These are phyloP conservation scores for Nylanderia fulva DNA, from an alignment of 1,140 invertebrate species.

Conservation along the genomic window DNA sequence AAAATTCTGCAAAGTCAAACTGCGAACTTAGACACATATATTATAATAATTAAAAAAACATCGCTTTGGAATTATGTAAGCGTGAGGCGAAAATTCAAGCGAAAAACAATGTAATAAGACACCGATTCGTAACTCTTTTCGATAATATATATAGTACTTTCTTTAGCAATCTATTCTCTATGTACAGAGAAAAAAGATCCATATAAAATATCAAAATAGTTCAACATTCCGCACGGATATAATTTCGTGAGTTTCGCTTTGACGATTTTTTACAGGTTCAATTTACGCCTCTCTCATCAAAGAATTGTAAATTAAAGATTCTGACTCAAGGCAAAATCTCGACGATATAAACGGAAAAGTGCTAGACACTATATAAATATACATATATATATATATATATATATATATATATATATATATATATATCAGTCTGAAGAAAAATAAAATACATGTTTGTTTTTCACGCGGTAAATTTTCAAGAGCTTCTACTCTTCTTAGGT, in stretches of 20 bases:
- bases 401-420: background rate
- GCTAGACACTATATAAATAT: slow-evolving; percentile 55
- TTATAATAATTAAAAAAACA: slow-evolving; percentile 1
- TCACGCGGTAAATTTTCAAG: background rate
- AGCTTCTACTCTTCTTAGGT: background rate
- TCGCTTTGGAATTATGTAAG: background rate
- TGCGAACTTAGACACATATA: background rate
- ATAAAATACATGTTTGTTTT: background rate
- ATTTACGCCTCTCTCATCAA: slow-evolving; percentile 39
- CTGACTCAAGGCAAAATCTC: slow-evolving; percentile 55
- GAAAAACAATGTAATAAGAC: slow-evolving; percentile 57
- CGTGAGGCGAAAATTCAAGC: slow-evolving; percentile 32
- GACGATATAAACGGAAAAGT: slow-evolving; percentile 63
- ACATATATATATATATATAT: too few relatives aligned
- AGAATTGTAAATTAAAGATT: slow-evolving; percentile 52
- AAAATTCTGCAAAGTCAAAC: background rate
- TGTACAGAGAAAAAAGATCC: slow-evolving; percentile 70
- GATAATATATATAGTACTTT: slow-evolving; percentile 73
- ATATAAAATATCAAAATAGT: slow-evolving; percentile 76
- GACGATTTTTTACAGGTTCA: slow-evolving; percentile 60
- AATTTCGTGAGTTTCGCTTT: slow-evolving; percentile 65
- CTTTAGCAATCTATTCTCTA: slow-evolving; percentile 71
- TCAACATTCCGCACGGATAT: slow-evolving; percentile 69
- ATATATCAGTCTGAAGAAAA: background rate
- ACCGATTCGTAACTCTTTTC: slow-evolving; percentile 28